Base-by-base conservation (phyloP, 2,797 vertebrate genomes). In the Gymnothorax reevesii region DNA sequence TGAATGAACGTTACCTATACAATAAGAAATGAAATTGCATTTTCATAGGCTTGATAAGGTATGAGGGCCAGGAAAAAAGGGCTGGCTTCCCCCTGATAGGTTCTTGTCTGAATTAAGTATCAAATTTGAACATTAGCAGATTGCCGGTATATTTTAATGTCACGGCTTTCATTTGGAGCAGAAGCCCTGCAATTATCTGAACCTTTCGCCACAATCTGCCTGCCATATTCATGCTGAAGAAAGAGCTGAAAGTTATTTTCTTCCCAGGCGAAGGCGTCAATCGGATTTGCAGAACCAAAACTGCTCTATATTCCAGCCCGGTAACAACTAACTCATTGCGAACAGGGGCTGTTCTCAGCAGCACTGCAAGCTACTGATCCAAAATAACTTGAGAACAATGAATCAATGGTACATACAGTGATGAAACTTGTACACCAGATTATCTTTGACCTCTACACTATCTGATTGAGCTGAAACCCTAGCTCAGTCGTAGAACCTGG, bases 81-180 rank as follows among this genome's bases (percentile, higher is more conserved):
- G 84, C 87, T 87, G 87, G 88, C 88, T 89, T 95, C 94, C 91
- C 33, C 93, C 94, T 95, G 95, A 96, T 96, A 94, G 84, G 93
- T 90, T 92, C 93, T 90, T 89, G 93, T 91, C 82, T 91, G 95
- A 96, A 96, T 96, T 95, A 96, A 95, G 95, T 96, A 94, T 93
- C 95, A 96, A 96, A 96, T 96, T 95, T 94, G 93, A 92, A 96
- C 95, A 94, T 96, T 95, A 96, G 94, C 90, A 89, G 94, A 91
- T 91, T 93, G 92, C 92, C 91, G 52, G 77, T 80, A 27, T 22
- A 20, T 80, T n/a, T 80, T 15, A 80, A 55, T 20, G 55, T 80
- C n/a, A 80, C 55, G 77, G 49, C 15, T 80, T 80, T 80, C 15
- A 55, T 80, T 80, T 8, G 77, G 77, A 80, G 77, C 77, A 22